phyloP scores from a whole-genome alignment of 2,888 invertebrate genomes.

The Drosophila cognata region DNA sequence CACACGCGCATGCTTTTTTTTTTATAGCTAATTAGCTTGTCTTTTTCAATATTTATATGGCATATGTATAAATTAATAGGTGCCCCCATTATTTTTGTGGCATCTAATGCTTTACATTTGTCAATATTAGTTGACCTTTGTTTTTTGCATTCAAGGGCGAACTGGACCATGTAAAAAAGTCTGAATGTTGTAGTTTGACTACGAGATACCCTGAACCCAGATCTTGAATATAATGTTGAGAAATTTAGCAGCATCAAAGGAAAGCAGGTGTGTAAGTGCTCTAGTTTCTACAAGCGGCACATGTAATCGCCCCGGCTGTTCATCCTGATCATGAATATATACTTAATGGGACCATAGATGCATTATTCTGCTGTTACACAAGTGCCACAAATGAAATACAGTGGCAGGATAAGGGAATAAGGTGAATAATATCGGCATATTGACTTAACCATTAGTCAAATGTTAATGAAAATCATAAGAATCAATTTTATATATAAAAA shows the following conservation, averaged over 20 bases:
- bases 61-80: neutral
- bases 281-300: neutral
- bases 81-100: conserved; percentile 18
- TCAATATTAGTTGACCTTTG: conserved; percentile 22
- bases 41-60: neutral
- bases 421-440: neutral
- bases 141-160: conserved; percentile 17
- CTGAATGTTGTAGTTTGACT: too few species aligned
- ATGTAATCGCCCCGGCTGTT: neutral
- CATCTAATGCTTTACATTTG: conserved; percentile 24
- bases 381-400: neutral
- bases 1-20: neutral
- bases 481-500: neutral
- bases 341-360: neutral
- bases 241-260: too few species aligned
- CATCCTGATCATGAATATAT: neutral
- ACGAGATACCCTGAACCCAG: too few species aligned
- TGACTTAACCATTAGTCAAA: neutral
- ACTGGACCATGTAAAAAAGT: too few species aligned
- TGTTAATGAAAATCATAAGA: neutral
- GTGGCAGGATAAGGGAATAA: neutral
- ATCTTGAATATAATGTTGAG: too few species aligned
- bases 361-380: neutral
- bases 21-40: conserved; percentile 3
- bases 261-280: too few species aligned